Percentiles rank a stretch among this genome's conserved stretches.
Evolutionary conservation across 2,888 invertebrate species (phyloP).

Genomic region (Lasius platythorax): DNA sequence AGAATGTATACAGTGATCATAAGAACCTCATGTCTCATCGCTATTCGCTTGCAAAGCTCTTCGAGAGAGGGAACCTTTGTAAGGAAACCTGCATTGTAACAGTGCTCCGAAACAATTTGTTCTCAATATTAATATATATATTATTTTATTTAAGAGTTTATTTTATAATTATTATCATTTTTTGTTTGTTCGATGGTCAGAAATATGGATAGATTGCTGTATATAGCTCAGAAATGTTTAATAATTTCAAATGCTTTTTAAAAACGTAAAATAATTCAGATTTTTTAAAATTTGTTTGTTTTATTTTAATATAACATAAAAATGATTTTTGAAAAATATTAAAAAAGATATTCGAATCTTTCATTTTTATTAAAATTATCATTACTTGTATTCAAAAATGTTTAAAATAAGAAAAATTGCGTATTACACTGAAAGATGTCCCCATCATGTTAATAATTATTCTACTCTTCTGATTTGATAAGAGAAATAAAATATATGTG

Average conservation of each 20-base stretch:
- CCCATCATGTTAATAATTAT: background rate
- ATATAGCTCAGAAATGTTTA: background rate
- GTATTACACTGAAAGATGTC: background rate
- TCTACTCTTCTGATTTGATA: background rate
- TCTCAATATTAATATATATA: background rate
- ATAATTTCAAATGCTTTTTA: background rate
- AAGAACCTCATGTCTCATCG: background rate
- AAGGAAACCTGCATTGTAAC: background rate
- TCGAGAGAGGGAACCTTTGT: slow-evolving; percentile 40
- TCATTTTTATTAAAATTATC: background rate
- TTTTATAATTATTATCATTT: background rate
- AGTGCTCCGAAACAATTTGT: background rate
- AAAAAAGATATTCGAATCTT: background rate
- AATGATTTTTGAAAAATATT: background rate
- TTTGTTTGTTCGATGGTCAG: background rate
- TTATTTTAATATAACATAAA: background rate
- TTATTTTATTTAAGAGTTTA: slow-evolving; percentile 1
- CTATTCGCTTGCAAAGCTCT: slow-evolving; percentile 10
- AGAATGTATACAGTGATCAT: slow-evolving; percentile 11
- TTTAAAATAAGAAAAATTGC: background rate
- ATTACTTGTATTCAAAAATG: background rate
- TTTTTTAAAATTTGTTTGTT: slow-evolving; percentile 8
- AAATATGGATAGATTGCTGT: background rate
- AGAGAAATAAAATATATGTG: background rate
- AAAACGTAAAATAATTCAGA: background rate